These are phyloP conservation scores for Lordiphosa fenestrarum DNA, from an alignment of 2,888 invertebrate species.

Conservation along the genomic window DNA sequence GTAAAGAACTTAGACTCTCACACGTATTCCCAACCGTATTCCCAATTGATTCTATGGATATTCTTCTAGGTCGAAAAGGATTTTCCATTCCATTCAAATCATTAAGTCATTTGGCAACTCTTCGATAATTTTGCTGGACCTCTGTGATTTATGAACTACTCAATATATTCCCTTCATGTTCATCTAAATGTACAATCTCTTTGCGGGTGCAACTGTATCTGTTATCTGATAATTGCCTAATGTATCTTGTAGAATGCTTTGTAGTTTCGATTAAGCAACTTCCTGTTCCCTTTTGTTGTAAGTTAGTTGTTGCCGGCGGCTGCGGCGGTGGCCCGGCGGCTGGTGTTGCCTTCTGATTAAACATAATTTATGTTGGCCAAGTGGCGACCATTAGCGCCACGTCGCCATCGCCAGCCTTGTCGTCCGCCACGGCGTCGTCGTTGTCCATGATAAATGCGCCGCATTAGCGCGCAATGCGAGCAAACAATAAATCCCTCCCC, in stretches of 20 bases:
- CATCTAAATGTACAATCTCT: background rate
- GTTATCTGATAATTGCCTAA: conserved; percentile 20
- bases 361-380: conserved; percentile 65
- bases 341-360: conserved; percentile 49
- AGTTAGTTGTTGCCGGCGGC: conserved; percentile 13
- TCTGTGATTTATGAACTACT: too few species aligned
- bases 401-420: conserved; percentile 21
- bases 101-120: too few species aligned
- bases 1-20: too few species aligned
- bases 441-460: conserved; percentile 65
- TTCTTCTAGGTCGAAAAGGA: too few species aligned
- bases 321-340: background rate
- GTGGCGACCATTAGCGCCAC: conserved; percentile 65
- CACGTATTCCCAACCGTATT: too few species aligned
- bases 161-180: too few species aligned
- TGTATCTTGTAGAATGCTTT: conserved; percentile 21
- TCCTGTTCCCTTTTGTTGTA: conserved; percentile 10
- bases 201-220: conserved; percentile 23
- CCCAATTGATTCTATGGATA: too few species aligned
- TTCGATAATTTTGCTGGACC: too few species aligned
- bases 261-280: conserved; percentile 49
- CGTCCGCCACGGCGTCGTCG: conserved; percentile 7
- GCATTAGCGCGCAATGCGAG: conserved; percentile 56
- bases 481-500: conserved; percentile 50
- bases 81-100: too few species aligned